Evolutionary conservation across 2,113 vertebrate genomes (phyloP), one percentile per base, ranked within the genome.

Genomic region (Phylloscopus trochilus): DNA sequence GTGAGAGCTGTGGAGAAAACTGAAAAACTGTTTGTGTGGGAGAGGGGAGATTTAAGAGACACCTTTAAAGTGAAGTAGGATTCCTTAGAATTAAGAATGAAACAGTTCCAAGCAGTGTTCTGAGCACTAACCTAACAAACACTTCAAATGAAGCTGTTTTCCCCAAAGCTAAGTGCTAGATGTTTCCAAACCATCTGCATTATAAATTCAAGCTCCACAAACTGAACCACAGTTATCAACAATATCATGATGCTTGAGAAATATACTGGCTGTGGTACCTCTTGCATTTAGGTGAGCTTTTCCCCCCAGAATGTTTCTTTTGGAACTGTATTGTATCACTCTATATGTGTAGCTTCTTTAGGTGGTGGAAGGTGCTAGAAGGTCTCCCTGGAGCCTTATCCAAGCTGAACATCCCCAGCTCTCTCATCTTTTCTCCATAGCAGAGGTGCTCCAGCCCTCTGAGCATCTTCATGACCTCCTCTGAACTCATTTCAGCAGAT

Each of bases 21-120:
- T 60, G 70, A 76, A 79, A 76, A 41, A 33, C 8, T 84, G 13
- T 68, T 18, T 89, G 66, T 59, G 70, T 35, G 41, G 53, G 87
- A 44, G 35, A 82, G 66, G 41, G 46, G 53, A 78, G 33, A 49
- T 76, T 79, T 75, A 22, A 84, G 92, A 79, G 74, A 79, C 58
- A n/a, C 31, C 15, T 53, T 76, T n/a, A 64, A 76, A 87, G 41
- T 28, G 44, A 79, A 46, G 79, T n/a, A 41, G 62, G 53, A 46
- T 85, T 96, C 92, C 84, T 68, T 85, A 79, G 92, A 93, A 91
- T 41, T 76, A 67, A 72, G 70, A 51, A 2, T 28, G 31, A 58
- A 73, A 39, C 69, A 22, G 15, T 35, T 95, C 19, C 46, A 39
- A 46, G 51, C 6, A 30, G 15, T 27, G 18, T 63, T 91, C 24